Evolutionary conservation across 2,888 invertebrate genomes (phyloP).

Genomic region (Dioctria rufipes): DNA sequence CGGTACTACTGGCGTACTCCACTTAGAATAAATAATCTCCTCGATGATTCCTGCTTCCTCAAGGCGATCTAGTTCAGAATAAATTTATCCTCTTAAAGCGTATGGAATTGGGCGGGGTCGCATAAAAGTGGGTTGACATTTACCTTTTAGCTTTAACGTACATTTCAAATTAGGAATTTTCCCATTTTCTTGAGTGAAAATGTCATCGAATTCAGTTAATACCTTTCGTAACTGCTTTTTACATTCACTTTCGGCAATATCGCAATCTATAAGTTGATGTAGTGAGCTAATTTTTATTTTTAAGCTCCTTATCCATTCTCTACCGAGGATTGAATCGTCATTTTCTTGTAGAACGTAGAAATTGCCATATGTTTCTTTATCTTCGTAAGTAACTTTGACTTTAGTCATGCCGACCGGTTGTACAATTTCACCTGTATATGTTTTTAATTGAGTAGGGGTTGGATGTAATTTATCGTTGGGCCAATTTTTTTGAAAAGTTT

Average conservation of each 20-base stretch:
- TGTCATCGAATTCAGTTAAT: background rate
- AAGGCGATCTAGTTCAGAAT: too few species aligned
- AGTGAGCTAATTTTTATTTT: background rate
- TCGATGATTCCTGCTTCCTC: too few species aligned
- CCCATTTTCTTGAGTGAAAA: constrained; percentile 1
- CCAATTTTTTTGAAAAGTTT: too few species aligned
- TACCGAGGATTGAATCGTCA: background rate
- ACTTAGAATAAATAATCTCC: too few species aligned
- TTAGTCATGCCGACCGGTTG: too few species aligned
- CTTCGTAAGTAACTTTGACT: too few species aligned
- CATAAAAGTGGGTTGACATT: background rate
- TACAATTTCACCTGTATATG: too few species aligned
- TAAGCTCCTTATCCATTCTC: background rate
- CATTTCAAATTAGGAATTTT: constrained; percentile 1
- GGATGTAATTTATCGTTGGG: background rate
- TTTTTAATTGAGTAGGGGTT: too few species aligned
- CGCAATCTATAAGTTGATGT: background rate
- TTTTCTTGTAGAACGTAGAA: background rate
- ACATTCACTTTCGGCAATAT: background rate
- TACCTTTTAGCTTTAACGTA: too few species aligned
- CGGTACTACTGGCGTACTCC: too few species aligned
- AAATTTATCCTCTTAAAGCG: too few species aligned
- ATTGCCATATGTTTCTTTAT: background rate
- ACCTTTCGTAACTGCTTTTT: background rate
- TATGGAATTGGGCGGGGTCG: too few species aligned